Base-by-base conservation (phyloP, 2,888 invertebrate genomes). In the Cataglyphis livida region DNA sequence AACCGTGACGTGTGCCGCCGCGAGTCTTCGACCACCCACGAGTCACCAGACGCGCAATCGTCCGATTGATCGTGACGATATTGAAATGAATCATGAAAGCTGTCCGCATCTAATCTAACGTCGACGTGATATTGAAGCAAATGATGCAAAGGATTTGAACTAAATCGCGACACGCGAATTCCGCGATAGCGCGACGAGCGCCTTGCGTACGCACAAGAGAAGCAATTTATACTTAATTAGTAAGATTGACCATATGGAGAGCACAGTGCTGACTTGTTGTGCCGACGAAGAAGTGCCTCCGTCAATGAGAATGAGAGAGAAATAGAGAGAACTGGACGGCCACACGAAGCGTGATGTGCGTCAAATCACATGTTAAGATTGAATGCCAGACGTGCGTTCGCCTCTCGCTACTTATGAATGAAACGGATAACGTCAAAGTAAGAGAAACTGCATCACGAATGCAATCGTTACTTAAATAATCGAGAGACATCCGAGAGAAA, bases 211-310 rank as follows among this genome's bases (percentile, higher is more conserved):
- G 61, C 86, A 90, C 38, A 62, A 71, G 71, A 86, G 89, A 87
- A 89, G 86, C 91, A 90, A 90, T 90, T 90, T 91, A 91, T 91
- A 90, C 82, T 90, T 90, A 90, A 90, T 90, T 90, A 90, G 84
- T 78, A 70, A 78, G 90, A 85, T 89, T 83, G 84, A 87, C 81
- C 89, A 82, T 51, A n/a, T 83, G 86, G 82, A 82, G 82, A 83
- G 54, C 75, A 89, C 82, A 86, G 83, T 84, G 83, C 82, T 83
- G 81, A 84, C 76, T 87, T 89, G 88, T 88, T 89, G 82, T 51
- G 51, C 7, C 78, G 48, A 28, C 32, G 61, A 59, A 32, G 21
- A 70, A 71, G n/a, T n/a, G n/a, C 32, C 57, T 68, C 21, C 41
- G 32, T 59, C 4, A 35, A 38, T 75, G 73, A 65, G 61, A 44